These are phyloP conservation scores for Lasiurus borealis DNA, from an alignment of 2,113 vertebrate species.

Conservation along the genomic window DNA sequence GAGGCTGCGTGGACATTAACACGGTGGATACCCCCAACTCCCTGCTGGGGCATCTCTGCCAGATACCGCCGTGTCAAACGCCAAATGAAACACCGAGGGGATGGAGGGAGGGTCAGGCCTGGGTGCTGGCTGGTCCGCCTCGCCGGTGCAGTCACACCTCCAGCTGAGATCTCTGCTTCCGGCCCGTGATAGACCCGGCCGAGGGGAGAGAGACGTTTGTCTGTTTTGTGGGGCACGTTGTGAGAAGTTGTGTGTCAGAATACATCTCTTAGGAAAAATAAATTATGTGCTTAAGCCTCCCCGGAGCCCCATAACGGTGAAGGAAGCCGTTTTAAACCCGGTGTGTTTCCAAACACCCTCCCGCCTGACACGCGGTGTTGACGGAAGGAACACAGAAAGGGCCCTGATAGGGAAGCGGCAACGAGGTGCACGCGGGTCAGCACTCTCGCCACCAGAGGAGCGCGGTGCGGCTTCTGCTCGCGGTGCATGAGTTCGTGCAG, in stretches of 20 bases:
- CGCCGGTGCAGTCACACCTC: neutral
- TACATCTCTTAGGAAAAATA: neutral
- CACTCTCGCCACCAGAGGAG: neutral
- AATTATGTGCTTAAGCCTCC: neutral
- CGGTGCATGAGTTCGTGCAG: no score
- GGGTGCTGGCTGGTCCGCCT: no score
- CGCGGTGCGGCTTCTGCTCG: neutral
- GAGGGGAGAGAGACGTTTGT: neutral
- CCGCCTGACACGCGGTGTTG: neutral
- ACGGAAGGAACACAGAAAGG: neutral
- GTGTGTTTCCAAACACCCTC: neutral
- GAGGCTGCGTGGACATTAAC: no score
- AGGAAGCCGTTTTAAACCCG: neutral
- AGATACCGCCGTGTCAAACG: no score
- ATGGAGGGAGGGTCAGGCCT: no score
- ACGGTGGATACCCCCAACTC: no score
- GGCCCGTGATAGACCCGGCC: neutral
- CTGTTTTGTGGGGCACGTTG: neutral
- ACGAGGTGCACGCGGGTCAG: neutral
- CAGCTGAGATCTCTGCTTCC: neutral
- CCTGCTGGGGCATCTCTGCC: no score
- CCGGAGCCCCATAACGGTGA: neutral
- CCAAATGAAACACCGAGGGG: no score
- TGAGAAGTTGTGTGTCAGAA: neutral
- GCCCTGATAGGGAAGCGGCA: neutral